These are phyloP conservation scores for Callinectes sapidus DNA, from an alignment of 2,888 invertebrate species.

Conservation along the genomic window DNA sequence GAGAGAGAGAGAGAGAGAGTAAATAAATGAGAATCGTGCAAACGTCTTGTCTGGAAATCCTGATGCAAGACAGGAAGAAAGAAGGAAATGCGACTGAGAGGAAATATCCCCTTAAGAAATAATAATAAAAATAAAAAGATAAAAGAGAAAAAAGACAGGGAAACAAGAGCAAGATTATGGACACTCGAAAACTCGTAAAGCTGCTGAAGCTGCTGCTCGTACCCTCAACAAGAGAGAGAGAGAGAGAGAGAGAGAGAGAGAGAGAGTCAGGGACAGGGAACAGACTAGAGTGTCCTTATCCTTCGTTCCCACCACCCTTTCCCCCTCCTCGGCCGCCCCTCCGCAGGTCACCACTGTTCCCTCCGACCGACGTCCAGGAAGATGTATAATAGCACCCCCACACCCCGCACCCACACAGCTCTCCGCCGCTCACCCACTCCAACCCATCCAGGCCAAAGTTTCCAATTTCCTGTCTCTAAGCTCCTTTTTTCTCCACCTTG, in stretches of 20 bases:
- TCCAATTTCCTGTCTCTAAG: constrained; percentile 37
- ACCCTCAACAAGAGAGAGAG: background rate
- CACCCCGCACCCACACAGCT: background rate
- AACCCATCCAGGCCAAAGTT: constrained; percentile 28
- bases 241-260: constrained; percentile 37
- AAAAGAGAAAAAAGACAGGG: background rate
- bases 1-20: background rate
- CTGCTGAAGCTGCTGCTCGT: background rate
- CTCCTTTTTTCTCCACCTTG: constrained; percentile 1
- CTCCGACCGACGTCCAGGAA: constrained; percentile 10
- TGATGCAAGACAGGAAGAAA: background rate
- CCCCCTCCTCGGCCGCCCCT: background rate
- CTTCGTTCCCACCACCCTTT: background rate
- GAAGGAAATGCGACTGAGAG: background rate
- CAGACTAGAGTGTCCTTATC: background rate
- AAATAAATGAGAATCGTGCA: background rate
- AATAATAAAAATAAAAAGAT: background rate
- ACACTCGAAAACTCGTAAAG: background rate
- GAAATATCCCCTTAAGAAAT: background rate
- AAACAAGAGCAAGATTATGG: background rate
- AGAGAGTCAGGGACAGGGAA: constrained; percentile 7
- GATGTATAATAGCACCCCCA: background rate
- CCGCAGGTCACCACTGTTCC: constrained; percentile 7
- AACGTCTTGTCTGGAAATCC: background rate
- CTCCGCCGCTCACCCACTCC: constrained; percentile 35